Evolutionary conservation across 2,888 invertebrate species (phyloP), one percentile per base, ranked within the genome.

Genomic region (Pammene aurita): DNA sequence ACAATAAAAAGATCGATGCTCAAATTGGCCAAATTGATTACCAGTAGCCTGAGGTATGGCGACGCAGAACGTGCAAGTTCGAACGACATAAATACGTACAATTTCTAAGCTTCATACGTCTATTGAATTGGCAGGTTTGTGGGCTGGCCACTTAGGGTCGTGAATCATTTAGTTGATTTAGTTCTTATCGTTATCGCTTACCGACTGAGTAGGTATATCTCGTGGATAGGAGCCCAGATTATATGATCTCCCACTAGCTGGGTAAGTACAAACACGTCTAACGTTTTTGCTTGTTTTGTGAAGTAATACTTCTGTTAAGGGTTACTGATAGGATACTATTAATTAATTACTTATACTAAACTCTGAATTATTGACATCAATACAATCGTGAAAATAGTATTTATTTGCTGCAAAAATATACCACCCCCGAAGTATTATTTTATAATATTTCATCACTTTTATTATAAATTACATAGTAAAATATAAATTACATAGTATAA

Each of bases 1-100:
- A 41, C n/a, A 62, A 62, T 62, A 9, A 62, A 62, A 61, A 50
- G 50, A 62, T 62, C 62, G 62, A 62, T 62, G 18, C 41, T 62
- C 58, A 26, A 58, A 11, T 62, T 16, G 48, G n/a, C 10, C 34
- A 52, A 26, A 7, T 34, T 34, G 6, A 54, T 54, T 54, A 26
- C 34, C 52, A 54, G 52, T 34, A 54, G 54, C 54, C 54, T 10
- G 34, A 54, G 34, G 54, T 16, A 57, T 61, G 35, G 48, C 50
- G 38, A 50, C 50, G 18, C 18, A 52, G n/a, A n/a, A 52, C n/a
- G n/a, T 38, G 13, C 2, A 11, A 11, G 38, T 38, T 10, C 42
- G 7, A 50, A 41, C 38, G 18, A 9, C 41, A 9, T 52, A 38
- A 41, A 13, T n/a, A 10, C 38, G 0, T 41, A n/a, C 0, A 46